Conservation (phyloP, 2,113 vertebrate genomes). For the Cricetomys ansorgei region DNA sequence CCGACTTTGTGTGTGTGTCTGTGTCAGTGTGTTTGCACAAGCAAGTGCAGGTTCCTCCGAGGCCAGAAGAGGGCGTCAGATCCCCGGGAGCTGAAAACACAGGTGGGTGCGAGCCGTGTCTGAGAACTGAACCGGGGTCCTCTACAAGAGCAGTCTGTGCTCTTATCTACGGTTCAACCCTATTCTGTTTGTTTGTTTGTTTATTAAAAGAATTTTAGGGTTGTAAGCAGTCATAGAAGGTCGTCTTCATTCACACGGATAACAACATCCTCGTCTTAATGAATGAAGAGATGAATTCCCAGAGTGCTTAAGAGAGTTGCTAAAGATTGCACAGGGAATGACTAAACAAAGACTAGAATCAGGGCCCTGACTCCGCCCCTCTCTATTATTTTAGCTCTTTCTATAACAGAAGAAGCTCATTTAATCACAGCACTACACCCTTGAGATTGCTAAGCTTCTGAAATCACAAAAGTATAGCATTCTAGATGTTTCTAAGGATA, state of each 20-base stretch:
- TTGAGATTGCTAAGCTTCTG: conserved; percentile 33
- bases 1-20: neutral
- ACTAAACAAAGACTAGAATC: conserved; percentile 27
- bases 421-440: conserved; percentile 66
- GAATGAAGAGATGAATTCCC: conserved; percentile 25
- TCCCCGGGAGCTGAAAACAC: neutral
- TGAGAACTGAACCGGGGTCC: neutral
- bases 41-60: neutral
- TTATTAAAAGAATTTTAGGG: neutral
- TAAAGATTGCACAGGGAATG: conserved; percentile 38
- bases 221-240: neutral
- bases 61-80: neutral
- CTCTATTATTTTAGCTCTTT: conserved; percentile 51
- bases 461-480: conserved; percentile 24
- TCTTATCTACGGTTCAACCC: neutral
- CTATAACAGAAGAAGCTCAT: conserved; percentile 8
- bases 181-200: neutral
- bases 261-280: neutral
- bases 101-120: neutral
- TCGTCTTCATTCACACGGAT: neutral
- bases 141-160: neutral
- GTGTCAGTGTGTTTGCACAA: neutral
- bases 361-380: neutral
- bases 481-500: conserved; percentile 52
- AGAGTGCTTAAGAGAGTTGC: conserved; percentile 26